Base-by-base conservation (phyloP, 2,888 invertebrate species). In the Serrognathus titanus region DNA sequence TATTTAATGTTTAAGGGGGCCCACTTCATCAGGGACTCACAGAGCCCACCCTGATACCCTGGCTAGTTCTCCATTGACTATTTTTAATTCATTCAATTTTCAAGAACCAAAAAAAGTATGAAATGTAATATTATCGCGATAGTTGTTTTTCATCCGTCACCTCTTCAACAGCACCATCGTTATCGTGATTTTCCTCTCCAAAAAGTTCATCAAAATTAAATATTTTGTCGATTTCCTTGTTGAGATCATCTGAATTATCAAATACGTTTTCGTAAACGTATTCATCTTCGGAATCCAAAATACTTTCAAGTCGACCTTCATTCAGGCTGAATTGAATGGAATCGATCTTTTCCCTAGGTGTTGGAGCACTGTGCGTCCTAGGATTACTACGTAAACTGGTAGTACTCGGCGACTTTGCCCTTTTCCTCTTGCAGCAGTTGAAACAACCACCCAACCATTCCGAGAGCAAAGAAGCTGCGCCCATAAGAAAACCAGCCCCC, bases 361-460 rank as follows among this genome's bases (percentile, higher is more conserved):
- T 75, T 45, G 69, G 69, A 5, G 66, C 58, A 51, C 71, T 69
- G 54, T 70, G 66, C 11, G 69, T 71, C 52, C 74, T 65, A 8
- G 73, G 73, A 58, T 76, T 75, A 56, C 72, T 76, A 43, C 63
- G 61, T n/a, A 74, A 70, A 4, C 66, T 68, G 20, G 60, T 62
- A 0, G 55, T 55, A 31, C 1, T 7, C 35, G 67, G 69, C 10
- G 67, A 69, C 10, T 45, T 55, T 10, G 59, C 38, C 8, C 61
- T 12, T 37, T 45, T 50, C 38, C 38, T 37, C 57, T 55, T 52
- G 20, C 45, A 53, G 51, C 57, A 53, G 10, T 39, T 49, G 9
- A 49, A 49, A 46, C 86, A 86, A 2, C 88, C 88, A 13, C 88
- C 87, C 68, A 88, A 83, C 78, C 85, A 85, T 78, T 91, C 91